phyloP scores from a whole-genome alignment of 2,113 vertebrate genomes.

The Hipposideros armiger region DNA sequence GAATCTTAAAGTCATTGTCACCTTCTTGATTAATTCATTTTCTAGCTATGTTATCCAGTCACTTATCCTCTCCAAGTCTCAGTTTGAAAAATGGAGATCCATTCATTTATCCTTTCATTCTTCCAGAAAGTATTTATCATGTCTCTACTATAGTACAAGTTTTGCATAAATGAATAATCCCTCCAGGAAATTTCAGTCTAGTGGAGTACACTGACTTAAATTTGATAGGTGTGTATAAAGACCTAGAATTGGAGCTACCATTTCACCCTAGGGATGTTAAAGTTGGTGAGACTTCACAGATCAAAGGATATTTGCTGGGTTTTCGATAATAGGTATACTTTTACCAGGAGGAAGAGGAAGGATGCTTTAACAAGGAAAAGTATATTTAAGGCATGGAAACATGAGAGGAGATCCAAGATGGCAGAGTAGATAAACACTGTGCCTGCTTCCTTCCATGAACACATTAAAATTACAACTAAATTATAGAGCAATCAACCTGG shows the following conservation, averaged over 20 bases:
- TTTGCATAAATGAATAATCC: slow-evolving; percentile 71
- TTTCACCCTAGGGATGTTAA: slow-evolving; percentile 34
- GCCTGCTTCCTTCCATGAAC: too few relatives aligned
- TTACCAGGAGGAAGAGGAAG: not conserved
- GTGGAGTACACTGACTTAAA: slow-evolving; percentile 22
- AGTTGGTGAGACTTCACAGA: slow-evolving; percentile 56
- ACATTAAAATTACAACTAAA: too few relatives aligned
- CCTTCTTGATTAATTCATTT: slow-evolving; percentile 42
- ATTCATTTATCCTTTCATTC: slow-evolving; percentile 60
- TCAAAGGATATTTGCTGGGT: slow-evolving; percentile 49
- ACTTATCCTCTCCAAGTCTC: slow-evolving; percentile 39
- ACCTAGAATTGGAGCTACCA: not conserved
- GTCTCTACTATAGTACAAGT: not conserved
- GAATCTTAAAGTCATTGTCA: not conserved
- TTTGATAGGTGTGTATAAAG: slow-evolving; percentile 53
- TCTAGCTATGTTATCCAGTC: slow-evolving; percentile 32
- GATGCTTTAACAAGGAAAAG: not conserved
- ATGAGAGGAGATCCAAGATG: too few relatives aligned
- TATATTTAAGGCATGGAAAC: slow-evolving; percentile 2
- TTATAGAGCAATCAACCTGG: too few relatives aligned
- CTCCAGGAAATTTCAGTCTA: slow-evolving; percentile 40
- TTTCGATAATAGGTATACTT: slow-evolving; percentile 50
- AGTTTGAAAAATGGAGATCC: slow-evolving; percentile 53
- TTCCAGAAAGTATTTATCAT: slow-evolving; percentile 64
- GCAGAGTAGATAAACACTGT: too few relatives aligned